Base-by-base conservation (phyloP, 2,888 invertebrate genomes). In the Cremastinae sp. region DNA sequence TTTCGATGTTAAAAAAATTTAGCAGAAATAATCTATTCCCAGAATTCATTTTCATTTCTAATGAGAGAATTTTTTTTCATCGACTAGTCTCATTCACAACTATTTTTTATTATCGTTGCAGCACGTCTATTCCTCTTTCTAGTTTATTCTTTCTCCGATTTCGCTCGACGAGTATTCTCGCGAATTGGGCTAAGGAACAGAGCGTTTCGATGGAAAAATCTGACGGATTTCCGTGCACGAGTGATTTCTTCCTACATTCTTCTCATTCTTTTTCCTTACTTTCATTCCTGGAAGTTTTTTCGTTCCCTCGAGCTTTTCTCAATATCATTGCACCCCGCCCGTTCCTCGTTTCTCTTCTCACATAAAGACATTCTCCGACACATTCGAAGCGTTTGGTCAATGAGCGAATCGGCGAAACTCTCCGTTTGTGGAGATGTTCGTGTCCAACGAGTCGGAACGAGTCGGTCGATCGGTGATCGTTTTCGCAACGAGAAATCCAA, bases 221-320 rank as follows among this genome's bases (percentile, higher is more conserved):
- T 55, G 62, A 72, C 56, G 62, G 75, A 75, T 73, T 73, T 69
- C 69, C 76, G 68, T 22, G 45, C 51, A 64, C 64, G 62, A 62
- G 53, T 59, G 73, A 69, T 65, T 64, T 53, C 59, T 59, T 43
- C 39, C 28, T 49, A 8, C 14, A 16, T 35, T 35, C 12, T 14
- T 16, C 3, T 53, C 10, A 39, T 14, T 28, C 8, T 43, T 37
- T 56, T 12, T n/a, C 35, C 37, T 45, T 55, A 20, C 37, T 55
- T 47, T 71, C 39, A 20, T 35, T 47, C 55, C n/a, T 10, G 53
- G 61, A 20, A 53, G 55, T 14, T 65, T 41, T 65, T 64, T 49
- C 61, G 43, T 55, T 75, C 72, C 43, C 51, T 45, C 61, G n/a
- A 45, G 59, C 53, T 58, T 37, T 58, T 20, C 41, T 14, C 16